Base-by-base conservation (phyloP, 2,888 invertebrate genomes). In the Lasiommata megera region DNA sequence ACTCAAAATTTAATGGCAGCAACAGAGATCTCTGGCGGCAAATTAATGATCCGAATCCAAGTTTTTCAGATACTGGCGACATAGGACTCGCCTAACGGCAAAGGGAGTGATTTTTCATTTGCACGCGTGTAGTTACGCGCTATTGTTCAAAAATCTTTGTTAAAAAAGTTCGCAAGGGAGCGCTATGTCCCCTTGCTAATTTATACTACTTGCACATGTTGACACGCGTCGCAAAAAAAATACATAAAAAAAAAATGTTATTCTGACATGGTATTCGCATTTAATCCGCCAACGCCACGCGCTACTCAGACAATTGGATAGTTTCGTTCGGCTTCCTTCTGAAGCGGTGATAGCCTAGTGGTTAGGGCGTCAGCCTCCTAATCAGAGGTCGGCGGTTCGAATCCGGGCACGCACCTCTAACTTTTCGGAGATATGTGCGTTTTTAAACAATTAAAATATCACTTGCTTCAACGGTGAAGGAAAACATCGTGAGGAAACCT, bases 131-230 rank as follows among this genome's bases (percentile, higher is more conserved):
- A 88, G 89, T 89, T 88, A 88, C 75, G 76, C 63, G 67, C 84
- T 76, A 88, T 89, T 89, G 89, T 89, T 89, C 81, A 75, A 83
- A 81, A 76, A 80, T 82, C 78, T 84, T 86, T 84, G 81, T 83
- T 78, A 80, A 84, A 88, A 34, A 88, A 77, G 65, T 79, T 79
- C 73, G 85, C 83, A 80, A 87, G 89, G 89, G 89, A 80, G 82
- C 79, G 73, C 68, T 67, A 70, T 75, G 78, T 76, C 80, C 89
- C 89, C 88, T 78, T 80, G 88, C 88, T 89, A 90, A 90, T 89
- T 90, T 89, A 81, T 77, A 87, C 82, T 80, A 71, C 77, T 75
- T 78, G 87, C 90, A 84, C 88, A 88, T 87, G 89, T 85, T 84
- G 90, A 88, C 90, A 88, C 89, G 88, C 84, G 88, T 74, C 76